Conservation (phyloP, 2,888 invertebrate species). For the Chrysolina americana region DNA sequence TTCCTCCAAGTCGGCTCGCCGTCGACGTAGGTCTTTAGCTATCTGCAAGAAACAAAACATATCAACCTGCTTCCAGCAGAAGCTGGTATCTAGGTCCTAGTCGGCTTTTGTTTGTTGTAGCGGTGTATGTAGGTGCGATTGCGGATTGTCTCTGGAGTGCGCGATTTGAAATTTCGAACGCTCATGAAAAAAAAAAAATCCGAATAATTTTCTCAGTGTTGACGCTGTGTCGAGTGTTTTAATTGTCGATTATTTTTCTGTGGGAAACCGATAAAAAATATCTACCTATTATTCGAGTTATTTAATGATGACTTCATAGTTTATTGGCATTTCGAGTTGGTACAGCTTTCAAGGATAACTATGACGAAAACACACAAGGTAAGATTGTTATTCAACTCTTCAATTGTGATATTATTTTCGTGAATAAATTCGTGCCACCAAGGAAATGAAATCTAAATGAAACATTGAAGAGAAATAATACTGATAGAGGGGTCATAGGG, state of each 20-base stretch:
- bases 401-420: neutral
- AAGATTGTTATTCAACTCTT: neutral
- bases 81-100: constrained; percentile 46
- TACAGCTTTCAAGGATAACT: constrained; percentile 20
- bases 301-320: constrained; percentile 10
- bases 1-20: constrained; percentile 18
- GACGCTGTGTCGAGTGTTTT: neutral
- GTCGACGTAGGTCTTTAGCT: constrained; percentile 20
- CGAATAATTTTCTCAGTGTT: neutral
- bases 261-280: neutral
- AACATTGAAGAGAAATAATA: neutral
- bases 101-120: constrained; percentile 32
- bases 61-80: constrained; percentile 42
- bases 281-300: neutral
- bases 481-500: neutral
- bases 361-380: constrained; percentile 8
- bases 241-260: neutral
- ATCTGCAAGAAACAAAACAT: constrained; percentile 39
- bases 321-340: constrained; percentile 5
- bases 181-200: too few relatives aligned
- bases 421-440: too few relatives aligned
- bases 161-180: constrained; percentile 9
- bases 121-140: constrained; percentile 4
- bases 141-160: neutral
- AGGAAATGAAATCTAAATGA: too few relatives aligned